A percentile compares a stretch with the other conserved stretches of the same genome.
phyloP scores from a whole-genome alignment of 2,797 vertebrate genomes.

The Enteromius trimaculatus region DNA sequence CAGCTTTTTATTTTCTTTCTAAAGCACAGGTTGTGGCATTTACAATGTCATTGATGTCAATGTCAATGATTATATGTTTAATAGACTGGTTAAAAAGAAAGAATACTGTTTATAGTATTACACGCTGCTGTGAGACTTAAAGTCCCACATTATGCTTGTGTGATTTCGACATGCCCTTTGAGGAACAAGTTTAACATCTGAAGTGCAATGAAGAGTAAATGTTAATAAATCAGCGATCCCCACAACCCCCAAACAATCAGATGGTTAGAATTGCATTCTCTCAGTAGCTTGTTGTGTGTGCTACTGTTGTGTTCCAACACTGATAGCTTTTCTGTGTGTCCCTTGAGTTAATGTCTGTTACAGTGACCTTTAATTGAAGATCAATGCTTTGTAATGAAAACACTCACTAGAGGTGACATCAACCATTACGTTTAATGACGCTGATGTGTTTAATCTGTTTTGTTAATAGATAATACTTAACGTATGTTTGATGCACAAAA shows the following conservation, averaged over 20 bases:
- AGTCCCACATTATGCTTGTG: too few species aligned
- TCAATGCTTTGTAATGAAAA: conserved; percentile 23
- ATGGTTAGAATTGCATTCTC: not conserved
- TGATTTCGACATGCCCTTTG: not conserved
- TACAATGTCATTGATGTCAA: not conserved
- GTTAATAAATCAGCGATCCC: not conserved
- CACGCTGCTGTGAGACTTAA: not conserved
- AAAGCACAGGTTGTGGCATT: not conserved
- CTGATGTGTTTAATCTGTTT: not conserved
- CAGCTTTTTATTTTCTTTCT: not conserved
- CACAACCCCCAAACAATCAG: not conserved
- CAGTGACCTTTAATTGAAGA: conserved; percentile 11
- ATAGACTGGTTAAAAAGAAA: not conserved
- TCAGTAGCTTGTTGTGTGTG: not conserved
- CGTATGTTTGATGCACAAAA: not conserved
- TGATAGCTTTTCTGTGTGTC: not conserved
- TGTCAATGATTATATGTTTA: not conserved
- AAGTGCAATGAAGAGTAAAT: not conserved
- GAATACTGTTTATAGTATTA: not conserved
- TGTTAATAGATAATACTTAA: not conserved
- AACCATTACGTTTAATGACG: conserved; percentile 1
- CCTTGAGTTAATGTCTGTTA: not conserved
- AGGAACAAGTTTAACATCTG: not conserved
- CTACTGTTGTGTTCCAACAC: not conserved
- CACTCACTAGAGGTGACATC: not conserved